A percentile compares a stretch with the other conserved stretches of the same genome.
Evolutionary conservation across 2,888 invertebrate species (phyloP).

Genomic region (Hedya salicella): DNA sequence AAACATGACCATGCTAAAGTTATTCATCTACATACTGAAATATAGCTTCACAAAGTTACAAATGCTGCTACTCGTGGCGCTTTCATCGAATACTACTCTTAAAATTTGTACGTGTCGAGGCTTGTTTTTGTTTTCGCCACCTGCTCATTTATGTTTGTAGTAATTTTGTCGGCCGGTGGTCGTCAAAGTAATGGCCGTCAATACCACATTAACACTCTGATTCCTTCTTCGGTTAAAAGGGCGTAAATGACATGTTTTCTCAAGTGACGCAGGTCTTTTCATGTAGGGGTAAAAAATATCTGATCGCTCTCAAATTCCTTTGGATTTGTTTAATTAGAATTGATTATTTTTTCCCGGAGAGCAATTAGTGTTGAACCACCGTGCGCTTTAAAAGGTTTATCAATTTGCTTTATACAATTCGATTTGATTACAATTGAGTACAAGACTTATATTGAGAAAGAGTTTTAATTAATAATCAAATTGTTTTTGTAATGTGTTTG

Average conservation of each 20-base stretch:
- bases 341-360: constrained; percentile 23
- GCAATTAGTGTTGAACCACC: constrained; percentile 24
- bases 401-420: constrained; percentile 10
- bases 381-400: constrained; percentile 24
- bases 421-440: constrained; percentile 9
- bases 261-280: neutral
- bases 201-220: constrained; percentile 26
- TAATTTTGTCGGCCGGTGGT: constrained; percentile 23
- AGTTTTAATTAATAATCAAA: too few relatives aligned
- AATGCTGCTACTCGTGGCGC: neutral
- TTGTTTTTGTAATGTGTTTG: too few relatives aligned
- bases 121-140: neutral
- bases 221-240: neutral
- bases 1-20: constrained; percentile 10
- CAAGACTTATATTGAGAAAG: neutral
- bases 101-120: neutral
- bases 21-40: constrained; percentile 8
- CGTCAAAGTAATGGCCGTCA: constrained; percentile 24
- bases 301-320: constrained; percentile 19
- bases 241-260: neutral
- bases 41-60: constrained; percentile 1
- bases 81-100: neutral
- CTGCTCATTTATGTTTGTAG: constrained; percentile 7
- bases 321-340: constrained; percentile 37
- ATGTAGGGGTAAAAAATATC: neutral